phyloP scores from a whole-genome alignment of 2,113 vertebrate species.

The Pycnonotus jocosus region DNA sequence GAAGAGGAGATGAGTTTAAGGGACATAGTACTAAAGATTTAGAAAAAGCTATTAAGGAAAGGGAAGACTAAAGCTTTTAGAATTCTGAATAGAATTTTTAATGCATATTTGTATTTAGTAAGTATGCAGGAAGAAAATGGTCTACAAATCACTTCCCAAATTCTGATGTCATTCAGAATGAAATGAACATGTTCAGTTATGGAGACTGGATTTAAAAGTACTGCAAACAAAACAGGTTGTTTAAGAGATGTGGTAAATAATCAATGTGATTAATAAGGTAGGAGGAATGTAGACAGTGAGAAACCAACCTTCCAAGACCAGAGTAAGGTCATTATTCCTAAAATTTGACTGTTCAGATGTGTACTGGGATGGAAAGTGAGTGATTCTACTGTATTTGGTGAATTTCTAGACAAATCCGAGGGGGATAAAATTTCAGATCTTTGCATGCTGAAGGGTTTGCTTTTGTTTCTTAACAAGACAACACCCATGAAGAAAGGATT shows the following conservation, averaged over 20 bases:
- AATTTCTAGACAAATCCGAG: not conserved
- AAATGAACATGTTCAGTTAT: not conserved
- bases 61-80: not conserved
- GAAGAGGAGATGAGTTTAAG: not conserved
- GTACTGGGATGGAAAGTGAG: not conserved
- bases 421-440: not conserved
- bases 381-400: not conserved
- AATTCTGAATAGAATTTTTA: not conserved
- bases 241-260: not conserved
- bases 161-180: not conserved
- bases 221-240: not conserved
- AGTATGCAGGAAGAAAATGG: not conserved
- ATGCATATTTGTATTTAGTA: not conserved
- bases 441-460: not conserved
- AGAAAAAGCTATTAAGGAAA: not conserved
- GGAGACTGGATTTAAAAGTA: not conserved
- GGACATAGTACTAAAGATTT: not conserved
- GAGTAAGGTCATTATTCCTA: not conserved
- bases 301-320: not conserved
- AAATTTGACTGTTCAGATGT: not conserved
- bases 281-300: not conserved
- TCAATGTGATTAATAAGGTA: not conserved
- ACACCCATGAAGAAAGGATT: not conserved
- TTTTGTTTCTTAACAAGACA: not conserved
- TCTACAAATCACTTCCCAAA: not conserved